Conservation (phyloP, 2,888 invertebrate species). For the Perdita meconis region DNA sequence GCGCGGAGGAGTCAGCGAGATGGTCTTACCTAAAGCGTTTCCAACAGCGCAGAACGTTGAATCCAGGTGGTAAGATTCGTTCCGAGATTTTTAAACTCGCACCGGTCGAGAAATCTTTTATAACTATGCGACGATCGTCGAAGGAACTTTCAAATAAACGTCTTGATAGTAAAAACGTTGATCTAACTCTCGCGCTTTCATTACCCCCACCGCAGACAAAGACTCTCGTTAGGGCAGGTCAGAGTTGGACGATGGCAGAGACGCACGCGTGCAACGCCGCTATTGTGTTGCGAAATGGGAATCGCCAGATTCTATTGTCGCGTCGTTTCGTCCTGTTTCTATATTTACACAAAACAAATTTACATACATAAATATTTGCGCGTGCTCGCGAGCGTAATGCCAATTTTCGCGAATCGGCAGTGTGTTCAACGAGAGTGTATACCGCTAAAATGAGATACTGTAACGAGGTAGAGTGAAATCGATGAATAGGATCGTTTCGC, state of each 20-base stretch:
- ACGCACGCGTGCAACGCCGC: neutral
- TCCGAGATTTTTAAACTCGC: slow-evolving; percentile 15
- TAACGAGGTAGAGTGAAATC: slow-evolving; percentile 31
- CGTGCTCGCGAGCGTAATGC: neutral
- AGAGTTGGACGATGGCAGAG: neutral
- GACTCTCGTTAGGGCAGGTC: neutral
- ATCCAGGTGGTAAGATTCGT: neutral
- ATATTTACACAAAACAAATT: slow-evolving; percentile 32
- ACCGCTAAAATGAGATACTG: neutral
- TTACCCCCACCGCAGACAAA: neutral
- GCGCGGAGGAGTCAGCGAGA: slow-evolving; percentile 6
- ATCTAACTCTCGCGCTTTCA: neutral
- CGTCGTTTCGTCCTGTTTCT: slow-evolving; percentile 8
- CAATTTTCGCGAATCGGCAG: slow-evolving; percentile 1
- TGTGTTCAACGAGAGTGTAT: neutral
- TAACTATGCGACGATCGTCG: slow-evolving; percentile 43
- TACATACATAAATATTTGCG: slow-evolving; percentile 11
- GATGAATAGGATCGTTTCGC: neutral
- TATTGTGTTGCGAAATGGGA: too few relatives aligned
- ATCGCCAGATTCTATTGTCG: neutral
- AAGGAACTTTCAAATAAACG: slow-evolving; percentile 62
- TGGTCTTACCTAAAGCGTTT: slow-evolving; percentile 2
- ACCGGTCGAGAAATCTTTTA: slow-evolving; percentile 47
- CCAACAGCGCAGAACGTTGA: neutral
- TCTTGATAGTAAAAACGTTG: slow-evolving; percentile 41